phyloP scores from a whole-genome alignment of 2,888 invertebrate species.

The Eupithecia insigniata region DNA sequence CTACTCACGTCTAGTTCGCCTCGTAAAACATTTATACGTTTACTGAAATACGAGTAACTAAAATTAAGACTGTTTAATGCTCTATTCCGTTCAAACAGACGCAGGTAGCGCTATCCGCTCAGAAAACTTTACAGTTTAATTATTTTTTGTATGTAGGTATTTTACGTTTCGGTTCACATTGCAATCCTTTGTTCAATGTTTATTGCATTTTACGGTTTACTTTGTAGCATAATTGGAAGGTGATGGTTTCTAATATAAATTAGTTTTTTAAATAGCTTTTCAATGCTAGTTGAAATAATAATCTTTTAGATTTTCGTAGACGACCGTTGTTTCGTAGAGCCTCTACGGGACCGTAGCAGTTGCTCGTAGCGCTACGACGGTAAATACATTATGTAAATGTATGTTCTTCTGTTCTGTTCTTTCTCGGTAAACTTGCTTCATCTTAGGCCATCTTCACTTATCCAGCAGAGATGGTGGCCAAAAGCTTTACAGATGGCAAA shows the following conservation, averaged over 20 bases:
- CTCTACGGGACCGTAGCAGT: neutral
- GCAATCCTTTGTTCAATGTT: neutral
- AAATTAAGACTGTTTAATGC: conserved; percentile 69
- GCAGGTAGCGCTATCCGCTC: conserved; percentile 54
- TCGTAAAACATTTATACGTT: conserved; percentile 72
- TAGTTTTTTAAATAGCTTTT: neutral
- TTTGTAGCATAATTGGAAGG: neutral
- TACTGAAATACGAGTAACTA: conserved; percentile 68
- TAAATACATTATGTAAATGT: too few species aligned
- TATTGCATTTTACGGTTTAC: conserved; percentile 3
- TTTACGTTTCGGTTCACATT: conserved; percentile 9
- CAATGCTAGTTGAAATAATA: neutral
- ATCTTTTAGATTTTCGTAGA: neutral
- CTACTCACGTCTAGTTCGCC: conserved; percentile 67
- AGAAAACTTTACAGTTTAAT: conserved; percentile 46
- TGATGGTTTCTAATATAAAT: neutral
- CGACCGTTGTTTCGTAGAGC: neutral
- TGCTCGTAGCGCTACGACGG: neutral
- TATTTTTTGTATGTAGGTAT: conserved; percentile 28
- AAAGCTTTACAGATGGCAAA: too few species aligned
- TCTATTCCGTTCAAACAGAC: conserved; percentile 61
- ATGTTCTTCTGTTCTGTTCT: too few species aligned
- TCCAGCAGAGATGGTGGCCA: too few species aligned
- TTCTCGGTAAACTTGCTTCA: neutral
- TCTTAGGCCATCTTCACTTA: neutral